Evolutionary conservation across 2,888 invertebrate genomes (phyloP), one percentile per base, ranked within the genome.

Genomic region (Drosophila multiciliata): DNA sequence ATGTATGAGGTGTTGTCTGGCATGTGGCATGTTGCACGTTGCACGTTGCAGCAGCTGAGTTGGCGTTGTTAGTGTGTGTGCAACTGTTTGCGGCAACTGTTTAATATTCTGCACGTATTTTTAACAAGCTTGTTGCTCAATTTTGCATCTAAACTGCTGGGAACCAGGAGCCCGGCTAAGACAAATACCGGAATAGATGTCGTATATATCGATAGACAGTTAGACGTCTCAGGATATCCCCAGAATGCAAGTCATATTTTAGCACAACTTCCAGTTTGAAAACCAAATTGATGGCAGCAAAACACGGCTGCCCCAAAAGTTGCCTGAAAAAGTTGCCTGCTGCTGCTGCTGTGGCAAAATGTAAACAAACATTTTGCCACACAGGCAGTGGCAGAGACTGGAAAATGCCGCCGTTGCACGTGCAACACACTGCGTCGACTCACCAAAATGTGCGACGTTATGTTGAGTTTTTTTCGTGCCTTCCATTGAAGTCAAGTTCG

Each of bases 371-470:
- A 84, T 82, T 82, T 70, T 55, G 61, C 52, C 67, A 65, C 74
- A 59, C 62, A 55, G 15, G 0, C 12, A 29, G 3, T n/a, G 52
- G 35, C 50, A 42, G 17, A 17, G 40, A 50, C 82, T 85, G 84
- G 84, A 88, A 88, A 59, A 72, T 66, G 70, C 66, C 67, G 69
- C 63, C 78, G 72, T 70, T 76, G 87, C 86, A 87, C 90, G 90
- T 87, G 90, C 86, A 71, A 74, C 53, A 23, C 17, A 49, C 26
- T 77, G 86, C 86, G 86, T 85, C 72, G 90, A 87, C 86, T 87
- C 86, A 87, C 90, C 86, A 75, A 57, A 54, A 20, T 32, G 20
- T 54, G 55, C 66, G 86, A 54, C 60, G 42, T 23, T 26, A 49
- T 58, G 85, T 75, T 84, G 82, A 54, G 60, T 73, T 78, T 6